Percentiles rank a stretch among this genome's conserved stretches.
Conservation (phyloP, 2,888 invertebrate genomes). For the Drosophila tripunctata region DNA sequence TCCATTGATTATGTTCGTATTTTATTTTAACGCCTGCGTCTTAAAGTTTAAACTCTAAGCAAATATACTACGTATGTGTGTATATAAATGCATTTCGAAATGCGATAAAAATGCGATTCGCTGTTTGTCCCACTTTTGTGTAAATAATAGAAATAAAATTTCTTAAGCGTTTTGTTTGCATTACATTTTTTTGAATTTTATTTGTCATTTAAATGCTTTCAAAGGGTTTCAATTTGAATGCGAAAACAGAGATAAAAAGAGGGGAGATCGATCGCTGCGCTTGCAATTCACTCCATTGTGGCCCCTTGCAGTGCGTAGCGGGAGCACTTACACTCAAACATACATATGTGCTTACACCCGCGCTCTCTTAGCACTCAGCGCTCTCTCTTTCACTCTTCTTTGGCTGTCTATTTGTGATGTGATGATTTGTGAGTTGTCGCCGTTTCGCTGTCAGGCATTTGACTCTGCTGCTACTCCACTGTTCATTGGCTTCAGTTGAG, state of each 20-base stretch:
- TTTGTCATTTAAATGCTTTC: slow-evolving; percentile 42
- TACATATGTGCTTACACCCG: neutral
- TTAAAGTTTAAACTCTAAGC: slow-evolving; percentile 47
- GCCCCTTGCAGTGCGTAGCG: slow-evolving; percentile 33
- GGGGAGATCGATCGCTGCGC: slow-evolving; percentile 4
- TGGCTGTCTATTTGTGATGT: slow-evolving; percentile 41
- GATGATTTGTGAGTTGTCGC: slow-evolving; percentile 35
- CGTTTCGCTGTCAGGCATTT: slow-evolving; percentile 34
- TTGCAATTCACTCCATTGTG: no score
- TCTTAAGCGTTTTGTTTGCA: slow-evolving; percentile 52
- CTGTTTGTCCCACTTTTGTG: slow-evolving; percentile 60
- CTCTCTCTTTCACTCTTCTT: neutral
- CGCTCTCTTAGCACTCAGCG: no score
- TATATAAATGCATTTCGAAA: slow-evolving; percentile 43
- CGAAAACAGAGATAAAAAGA: slow-evolving; percentile 6
- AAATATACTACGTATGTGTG: slow-evolving; percentile 39
- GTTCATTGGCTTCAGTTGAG: slow-evolving; percentile 70
- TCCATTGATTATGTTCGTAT: slow-evolving; percentile 7
- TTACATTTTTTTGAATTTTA: slow-evolving; percentile 31
- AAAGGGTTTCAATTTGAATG: slow-evolving; percentile 40
- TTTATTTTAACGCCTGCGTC: slow-evolving; percentile 51
- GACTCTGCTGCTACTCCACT: slow-evolving; percentile 60
- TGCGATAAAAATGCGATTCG: slow-evolving; percentile 65
- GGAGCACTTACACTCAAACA: slow-evolving; percentile 8
- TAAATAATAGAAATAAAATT: slow-evolving; percentile 55